Conservation (phyloP, 2,113 vertebrate genomes). For the Bothrops jararaca region DNA sequence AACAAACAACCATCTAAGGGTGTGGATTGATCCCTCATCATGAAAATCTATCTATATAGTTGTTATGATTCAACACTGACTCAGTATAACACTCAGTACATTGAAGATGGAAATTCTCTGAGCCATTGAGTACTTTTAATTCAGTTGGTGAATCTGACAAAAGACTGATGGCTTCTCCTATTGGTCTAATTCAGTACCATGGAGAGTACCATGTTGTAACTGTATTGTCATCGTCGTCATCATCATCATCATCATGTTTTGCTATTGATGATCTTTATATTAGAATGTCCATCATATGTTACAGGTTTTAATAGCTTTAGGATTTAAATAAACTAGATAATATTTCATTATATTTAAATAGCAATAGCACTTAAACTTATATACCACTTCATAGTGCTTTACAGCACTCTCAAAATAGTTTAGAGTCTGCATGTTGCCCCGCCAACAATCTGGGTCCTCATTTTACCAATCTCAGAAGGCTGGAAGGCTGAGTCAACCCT, state of each 20-base stretch:
- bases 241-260: neutral
- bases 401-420: too few species aligned
- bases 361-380: too few species aligned
- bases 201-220: neutral
- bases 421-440: too few species aligned
- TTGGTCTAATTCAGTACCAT: neutral
- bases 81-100: constrained; percentile 43
- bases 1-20: neutral
- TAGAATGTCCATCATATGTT: neutral
- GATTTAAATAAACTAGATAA: neutral
- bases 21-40: neutral
- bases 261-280: neutral
- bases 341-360: neutral
- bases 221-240: neutral
- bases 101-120: constrained; percentile 70
- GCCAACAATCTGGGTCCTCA: too few species aligned
- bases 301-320: neutral
- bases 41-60: neutral
- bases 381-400: too few species aligned
- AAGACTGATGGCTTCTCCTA: neutral
- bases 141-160: constrained; percentile 50
- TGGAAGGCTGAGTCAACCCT: too few species aligned
- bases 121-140: constrained; percentile 63
- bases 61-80: neutral
- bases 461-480: too few species aligned